Evolutionary conservation across 2,113 vertebrate genomes (phyloP).

Genomic region (Tupaia chinensis): DNA sequence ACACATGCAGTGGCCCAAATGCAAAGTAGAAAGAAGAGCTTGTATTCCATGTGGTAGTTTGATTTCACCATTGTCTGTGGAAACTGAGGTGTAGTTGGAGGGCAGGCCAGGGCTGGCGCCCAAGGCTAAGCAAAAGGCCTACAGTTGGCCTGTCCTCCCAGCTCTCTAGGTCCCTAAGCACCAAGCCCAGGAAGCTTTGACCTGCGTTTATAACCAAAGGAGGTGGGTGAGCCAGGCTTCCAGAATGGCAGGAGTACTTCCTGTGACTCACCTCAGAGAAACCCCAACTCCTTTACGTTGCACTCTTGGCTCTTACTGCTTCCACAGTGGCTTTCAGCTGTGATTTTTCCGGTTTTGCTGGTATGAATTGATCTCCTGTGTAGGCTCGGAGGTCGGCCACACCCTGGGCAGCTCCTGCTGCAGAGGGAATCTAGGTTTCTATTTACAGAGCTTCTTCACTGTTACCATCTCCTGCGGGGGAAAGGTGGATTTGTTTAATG

Average conservation of each 20-base stretch:
- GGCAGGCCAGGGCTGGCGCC: not conserved
- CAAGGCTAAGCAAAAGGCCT: accelerated
- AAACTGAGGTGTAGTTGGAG: not conserved
- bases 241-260: not conserved
- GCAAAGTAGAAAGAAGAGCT: not conserved
- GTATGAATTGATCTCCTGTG: slow-evolving; percentile 78
- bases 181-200: slow-evolving; percentile 9
- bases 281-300: slow-evolving; percentile 35
- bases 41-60: not conserved
- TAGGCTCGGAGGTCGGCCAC: not conserved
- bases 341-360: slow-evolving; percentile 75
- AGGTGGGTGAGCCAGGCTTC: not conserved
- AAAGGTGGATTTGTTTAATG: not conserved
- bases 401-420: not conserved
- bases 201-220: slow-evolving; percentile 42
- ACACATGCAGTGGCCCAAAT: accelerated
- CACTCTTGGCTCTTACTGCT: slow-evolving; percentile 23
- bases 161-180: not conserved
- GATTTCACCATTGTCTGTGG: not conserved
- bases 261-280: slow-evolving; percentile 69
- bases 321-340: slow-evolving; percentile 50
- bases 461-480: not conserved
- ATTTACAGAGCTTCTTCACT: not conserved
- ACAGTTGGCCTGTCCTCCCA: not conserved
- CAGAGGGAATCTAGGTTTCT: slow-evolving; percentile 35